A percentile compares a stretch with the other conserved stretches of the same genome.
Conservation (phyloP, 2,888 invertebrate species). For the Caenorhabditis sp. region DNA sequence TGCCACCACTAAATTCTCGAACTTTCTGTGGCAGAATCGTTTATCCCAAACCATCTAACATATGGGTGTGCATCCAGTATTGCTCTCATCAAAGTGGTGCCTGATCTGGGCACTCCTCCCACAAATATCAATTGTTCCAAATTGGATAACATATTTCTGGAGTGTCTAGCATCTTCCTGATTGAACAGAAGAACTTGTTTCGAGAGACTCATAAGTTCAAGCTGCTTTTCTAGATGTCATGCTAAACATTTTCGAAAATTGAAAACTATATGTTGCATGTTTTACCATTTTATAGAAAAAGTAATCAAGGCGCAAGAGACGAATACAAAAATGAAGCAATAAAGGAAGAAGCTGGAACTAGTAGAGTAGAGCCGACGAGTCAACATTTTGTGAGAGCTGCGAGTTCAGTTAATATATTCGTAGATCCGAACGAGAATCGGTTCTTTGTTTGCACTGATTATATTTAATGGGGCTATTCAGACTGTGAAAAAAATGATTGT, state of each 20-base stretch:
- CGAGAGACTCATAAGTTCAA: conserved; percentile 1
- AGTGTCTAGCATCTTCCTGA: conserved; percentile 20
- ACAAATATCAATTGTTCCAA: conserved; percentile 62
- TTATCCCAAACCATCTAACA: conserved; percentile 82
- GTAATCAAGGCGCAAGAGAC: conserved; percentile 1
- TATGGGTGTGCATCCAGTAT: conserved; percentile 98
- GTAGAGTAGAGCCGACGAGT: conserved; percentile 6
- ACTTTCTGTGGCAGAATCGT: not conserved
- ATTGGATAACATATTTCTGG: conserved; percentile 51
- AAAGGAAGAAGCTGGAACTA: conserved; percentile 16
- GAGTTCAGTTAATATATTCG: not conserved
- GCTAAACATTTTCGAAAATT: no score
- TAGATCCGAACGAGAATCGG: not conserved
- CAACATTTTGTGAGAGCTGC: not conserved
- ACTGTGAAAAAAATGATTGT: no score
- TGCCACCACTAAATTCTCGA: conserved; percentile 79
- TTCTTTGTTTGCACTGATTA: not conserved
- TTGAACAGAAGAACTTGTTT: conserved; percentile 9
- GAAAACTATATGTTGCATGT: no score
- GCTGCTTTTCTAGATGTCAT: conserved; percentile 17
- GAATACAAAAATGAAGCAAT: conserved; percentile 11
- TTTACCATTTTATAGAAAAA: conserved; percentile 33
- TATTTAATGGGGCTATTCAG: no score
- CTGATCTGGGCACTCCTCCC: conserved; percentile 96
- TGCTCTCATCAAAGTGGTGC: conserved; percentile 95